Base-by-base conservation (phyloP, 2,797 vertebrate genomes). In the Chromobotia macracanthus region DNA sequence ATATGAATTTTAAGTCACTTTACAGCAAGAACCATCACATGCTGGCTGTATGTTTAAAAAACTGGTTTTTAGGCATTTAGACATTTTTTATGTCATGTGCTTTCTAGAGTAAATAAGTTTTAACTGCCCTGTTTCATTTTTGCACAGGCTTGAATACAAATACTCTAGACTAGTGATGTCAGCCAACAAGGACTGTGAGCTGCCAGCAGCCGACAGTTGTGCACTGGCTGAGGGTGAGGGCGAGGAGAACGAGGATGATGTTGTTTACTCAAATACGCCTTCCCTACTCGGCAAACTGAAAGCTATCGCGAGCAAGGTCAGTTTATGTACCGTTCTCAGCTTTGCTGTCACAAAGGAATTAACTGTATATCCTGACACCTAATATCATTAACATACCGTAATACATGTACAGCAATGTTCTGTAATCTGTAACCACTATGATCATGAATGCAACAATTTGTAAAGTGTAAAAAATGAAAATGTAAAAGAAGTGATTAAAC, bases 181-280 rank as follows among this genome's bases (percentile, higher is more conserved):
- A 2, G 92, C 97, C 12, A 98, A 97, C 87, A 98, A 96, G 87
- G 98, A 99, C 72, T 97, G 97, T 19, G 97, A 98, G 82, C 94
- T 99, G 82, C 97, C 97, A 67, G 96, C 95, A 76, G 95, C 97
- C 58, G 97, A 99, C 93, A 99, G 97, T 87, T 99, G 97, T 82
- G 98, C 97, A n/a, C 94, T 99, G 87, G 98, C 98, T 94, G 97
- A 99, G 90, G 97, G 96, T 64, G 97, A 99, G 83, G 98, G 98
- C 18, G 92, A 90, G 51, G 93, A 94, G 80, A 88, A 92, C 78
- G 97, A 99, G 75, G 97, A 99, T 48, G 97, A 99, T 82, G 91
- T 98, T 6, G 94, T 99, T 15, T 98, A 97, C 92, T 95, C 97
- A 79, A 96, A 96, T 90, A 98, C 97, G 81, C 94, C 96, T 58